These are phyloP conservation scores for Oligia strigilis DNA, from an alignment of 2,888 invertebrate species.

Conservation along the genomic window DNA sequence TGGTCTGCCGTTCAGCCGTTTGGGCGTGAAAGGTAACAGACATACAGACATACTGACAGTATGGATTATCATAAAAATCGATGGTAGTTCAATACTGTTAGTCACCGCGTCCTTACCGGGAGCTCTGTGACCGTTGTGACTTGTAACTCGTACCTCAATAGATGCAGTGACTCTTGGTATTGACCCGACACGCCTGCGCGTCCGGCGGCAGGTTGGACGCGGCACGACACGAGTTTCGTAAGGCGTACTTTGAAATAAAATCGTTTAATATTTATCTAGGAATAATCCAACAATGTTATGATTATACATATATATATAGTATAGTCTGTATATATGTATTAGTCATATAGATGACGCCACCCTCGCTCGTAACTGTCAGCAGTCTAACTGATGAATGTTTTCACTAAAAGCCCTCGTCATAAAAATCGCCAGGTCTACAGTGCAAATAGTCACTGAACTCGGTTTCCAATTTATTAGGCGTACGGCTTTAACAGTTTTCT, in stretches of 20 bases:
- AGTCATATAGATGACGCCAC: too few relatives aligned
- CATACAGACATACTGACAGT: background rate
- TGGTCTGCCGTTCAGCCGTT: background rate
- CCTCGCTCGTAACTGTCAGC: too few relatives aligned
- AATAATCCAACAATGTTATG: too few relatives aligned
- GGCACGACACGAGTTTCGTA: background rate
- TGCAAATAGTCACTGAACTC: too few relatives aligned
- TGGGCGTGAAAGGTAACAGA: background rate
- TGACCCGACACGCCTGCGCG: conserved; percentile 10
- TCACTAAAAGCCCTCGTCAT: too few relatives aligned
- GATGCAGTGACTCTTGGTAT: conserved; percentile 40
- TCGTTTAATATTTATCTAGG: too few relatives aligned
- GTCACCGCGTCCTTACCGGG: background rate
- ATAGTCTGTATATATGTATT: too few relatives aligned
- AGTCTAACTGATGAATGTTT: too few relatives aligned
- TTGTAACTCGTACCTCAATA: conserved; percentile 17
- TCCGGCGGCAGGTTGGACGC: background rate
- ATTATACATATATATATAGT: too few relatives aligned
- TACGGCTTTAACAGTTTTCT: background rate
- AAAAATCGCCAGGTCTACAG: too few relatives aligned
- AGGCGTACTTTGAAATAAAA: background rate
- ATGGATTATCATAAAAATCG: background rate
- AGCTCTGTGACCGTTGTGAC: background rate
- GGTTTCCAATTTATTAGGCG: background rate
- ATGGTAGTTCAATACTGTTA: background rate